phyloP scores from a whole-genome alignment of 2,888 invertebrate species.

The Oligia latruncula region DNA sequence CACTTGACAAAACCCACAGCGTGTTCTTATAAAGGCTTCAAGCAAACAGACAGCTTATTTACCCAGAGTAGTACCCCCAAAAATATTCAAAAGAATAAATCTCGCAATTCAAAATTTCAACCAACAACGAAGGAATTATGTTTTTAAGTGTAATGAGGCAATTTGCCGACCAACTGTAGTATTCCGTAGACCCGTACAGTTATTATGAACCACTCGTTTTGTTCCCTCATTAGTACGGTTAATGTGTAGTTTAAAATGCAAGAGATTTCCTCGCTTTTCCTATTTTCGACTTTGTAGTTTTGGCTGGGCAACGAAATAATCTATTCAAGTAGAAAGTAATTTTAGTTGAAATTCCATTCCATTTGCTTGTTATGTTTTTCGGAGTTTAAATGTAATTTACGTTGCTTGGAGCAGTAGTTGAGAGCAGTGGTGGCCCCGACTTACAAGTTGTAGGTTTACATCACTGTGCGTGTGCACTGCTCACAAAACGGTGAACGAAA shows the following conservation, averaged over 20 bases:
- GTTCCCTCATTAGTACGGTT: conserved; percentile 65
- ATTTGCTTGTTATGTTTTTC: conserved; percentile 3
- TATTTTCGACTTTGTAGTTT: conserved; percentile 50
- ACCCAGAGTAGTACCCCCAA: not conserved
- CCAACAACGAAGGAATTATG: conserved; percentile 51
- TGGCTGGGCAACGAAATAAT: conserved; percentile 43
- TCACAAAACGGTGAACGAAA: no score
- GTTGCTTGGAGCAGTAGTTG: no score
- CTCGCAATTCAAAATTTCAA: conserved; percentile 23
- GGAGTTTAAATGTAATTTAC: not conserved
- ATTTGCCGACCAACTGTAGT: conserved; percentile 67
- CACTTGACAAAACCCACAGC: conserved; percentile 7
- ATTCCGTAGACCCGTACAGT: conserved; percentile 52
- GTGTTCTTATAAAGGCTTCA: not conserved
- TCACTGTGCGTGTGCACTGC: no score
- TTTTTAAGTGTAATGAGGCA: conserved; percentile 69
- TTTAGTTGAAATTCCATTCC: conserved; percentile 5
- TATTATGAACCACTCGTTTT: conserved; percentile 70
- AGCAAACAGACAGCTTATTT: conserved; percentile 5
- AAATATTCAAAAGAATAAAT: conserved; percentile 51
- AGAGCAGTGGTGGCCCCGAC: no score
- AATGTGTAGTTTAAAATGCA: conserved; percentile 69
- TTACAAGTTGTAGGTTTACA: no score
- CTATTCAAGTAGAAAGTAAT: conserved; percentile 37
- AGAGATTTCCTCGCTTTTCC: conserved; percentile 52